A percentile compares a stretch with the other conserved stretches of the same genome.
phyloP scores from a whole-genome alignment of 2,797 vertebrate genomes.

The Spheniscus humboldti region DNA sequence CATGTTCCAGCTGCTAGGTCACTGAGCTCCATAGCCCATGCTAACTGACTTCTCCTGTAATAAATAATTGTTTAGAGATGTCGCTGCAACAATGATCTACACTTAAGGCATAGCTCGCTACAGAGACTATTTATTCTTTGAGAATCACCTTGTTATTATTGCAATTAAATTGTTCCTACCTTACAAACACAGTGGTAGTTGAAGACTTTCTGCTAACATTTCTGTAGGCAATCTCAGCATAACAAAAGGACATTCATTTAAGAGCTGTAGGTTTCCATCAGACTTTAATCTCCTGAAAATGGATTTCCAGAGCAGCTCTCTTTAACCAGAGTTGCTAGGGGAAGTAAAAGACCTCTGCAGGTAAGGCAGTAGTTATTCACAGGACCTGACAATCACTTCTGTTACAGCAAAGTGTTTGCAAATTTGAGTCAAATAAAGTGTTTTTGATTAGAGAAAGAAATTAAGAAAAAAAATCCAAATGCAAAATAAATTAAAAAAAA shows the following conservation, averaged over 20 bases:
- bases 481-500: neutral
- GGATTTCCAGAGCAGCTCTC: neutral
- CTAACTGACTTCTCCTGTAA: neutral
- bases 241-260: neutral
- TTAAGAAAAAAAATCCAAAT: neutral
- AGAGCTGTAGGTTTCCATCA: neutral
- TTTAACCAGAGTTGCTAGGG: neutral
- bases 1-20: neutral
- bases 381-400: neutral
- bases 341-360: neutral
- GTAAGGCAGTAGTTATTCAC: neutral
- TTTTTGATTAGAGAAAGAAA: neutral
- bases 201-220: neutral
- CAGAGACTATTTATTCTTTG: constrained; percentile 4
- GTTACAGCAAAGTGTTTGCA: neutral
- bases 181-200: neutral
- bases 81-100: neutral
- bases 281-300: constrained; percentile 4
- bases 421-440: neutral
- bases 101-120: neutral
- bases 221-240: neutral
- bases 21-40: neutral
- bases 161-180: constrained; percentile 44
- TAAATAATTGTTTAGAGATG: neutral
- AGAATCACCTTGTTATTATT: constrained; percentile 16